Conservation (phyloP, 2,888 invertebrate species). For the Galerucella pusilla region DNA sequence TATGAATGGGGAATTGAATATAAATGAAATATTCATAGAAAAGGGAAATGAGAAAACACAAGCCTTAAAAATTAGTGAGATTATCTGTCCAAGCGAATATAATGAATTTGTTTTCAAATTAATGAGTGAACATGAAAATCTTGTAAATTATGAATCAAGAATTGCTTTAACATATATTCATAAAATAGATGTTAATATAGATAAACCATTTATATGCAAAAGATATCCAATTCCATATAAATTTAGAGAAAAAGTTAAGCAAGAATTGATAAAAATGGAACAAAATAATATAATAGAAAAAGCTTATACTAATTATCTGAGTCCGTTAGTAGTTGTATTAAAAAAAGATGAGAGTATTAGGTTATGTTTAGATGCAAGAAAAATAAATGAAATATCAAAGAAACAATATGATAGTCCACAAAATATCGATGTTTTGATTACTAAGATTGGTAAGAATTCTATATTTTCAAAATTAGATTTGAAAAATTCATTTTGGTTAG, state of each 20-base stretch:
- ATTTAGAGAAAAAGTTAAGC: slow-evolving; percentile 4
- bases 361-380: slow-evolving; percentile 22
- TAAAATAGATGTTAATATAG: too few relatives aligned
- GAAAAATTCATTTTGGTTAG: slow-evolving; percentile 24
- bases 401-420: slow-evolving; percentile 13
- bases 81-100: too few relatives aligned
- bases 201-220: too few relatives aligned
- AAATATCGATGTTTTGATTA: slow-evolving; percentile 8
- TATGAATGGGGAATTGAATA: too few relatives aligned
- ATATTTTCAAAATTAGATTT: slow-evolving; percentile 25
- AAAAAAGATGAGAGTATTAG: background rate
- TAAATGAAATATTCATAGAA: too few relatives aligned
- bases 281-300: slow-evolving; percentile 7
- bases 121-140: too few relatives aligned
- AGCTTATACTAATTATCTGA: slow-evolving; percentile 5
- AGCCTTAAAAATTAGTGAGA: too few relatives aligned
- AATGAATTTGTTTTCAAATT: too few relatives aligned
- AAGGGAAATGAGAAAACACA: too few relatives aligned
- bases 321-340: background rate
- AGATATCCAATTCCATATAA: background rate
- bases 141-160: too few relatives aligned
- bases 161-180: too few relatives aligned
- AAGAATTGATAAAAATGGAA: slow-evolving; percentile 17
- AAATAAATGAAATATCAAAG: slow-evolving; percentile 14
- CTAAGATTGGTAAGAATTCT: slow-evolving; percentile 14